Evolutionary conservation across 2,888 invertebrate species (phyloP).

Genomic region (Drepanosiphum platanoidis): DNA sequence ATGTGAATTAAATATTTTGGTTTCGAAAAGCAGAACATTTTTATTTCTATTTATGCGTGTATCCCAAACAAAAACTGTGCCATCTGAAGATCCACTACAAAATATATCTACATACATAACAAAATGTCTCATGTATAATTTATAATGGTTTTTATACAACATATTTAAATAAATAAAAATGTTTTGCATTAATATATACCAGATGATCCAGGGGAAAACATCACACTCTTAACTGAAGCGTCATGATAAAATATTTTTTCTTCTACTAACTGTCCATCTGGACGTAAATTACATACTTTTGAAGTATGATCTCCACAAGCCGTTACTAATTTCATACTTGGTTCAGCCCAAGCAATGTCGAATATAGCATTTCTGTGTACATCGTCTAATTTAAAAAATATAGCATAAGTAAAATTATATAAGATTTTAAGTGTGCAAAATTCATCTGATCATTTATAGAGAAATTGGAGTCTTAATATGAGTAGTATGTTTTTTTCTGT

Average conservation of each 20-base stretch:
- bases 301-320: constrained; percentile 48
- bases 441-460: neutral
- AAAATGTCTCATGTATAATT: neutral
- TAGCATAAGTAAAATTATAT: neutral
- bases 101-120: constrained; percentile 38
- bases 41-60: neutral
- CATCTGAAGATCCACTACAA: constrained; percentile 36
- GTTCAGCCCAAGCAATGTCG: constrained; percentile 45
- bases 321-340: constrained; percentile 40
- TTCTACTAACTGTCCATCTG: neutral
- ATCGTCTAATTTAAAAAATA: neutral
- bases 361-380: constrained; percentile 46
- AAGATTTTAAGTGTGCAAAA: neutral
- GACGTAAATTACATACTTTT: constrained; percentile 11
- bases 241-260: neutral
- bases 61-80: constrained; percentile 39
- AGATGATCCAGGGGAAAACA: constrained; percentile 49
- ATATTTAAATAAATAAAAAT: neutral
- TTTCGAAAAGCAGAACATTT: constrained; percentile 8
- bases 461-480: neutral
- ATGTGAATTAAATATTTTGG: constrained; percentile 33
- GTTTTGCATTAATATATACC: constrained; percentile 12
- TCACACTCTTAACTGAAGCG: constrained; percentile 46
- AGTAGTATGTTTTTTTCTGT: too few relatives aligned
- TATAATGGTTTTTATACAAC: neutral